Conservation (phyloP, 2,797 vertebrate species). For the Sciurus vulgaris region DNA sequence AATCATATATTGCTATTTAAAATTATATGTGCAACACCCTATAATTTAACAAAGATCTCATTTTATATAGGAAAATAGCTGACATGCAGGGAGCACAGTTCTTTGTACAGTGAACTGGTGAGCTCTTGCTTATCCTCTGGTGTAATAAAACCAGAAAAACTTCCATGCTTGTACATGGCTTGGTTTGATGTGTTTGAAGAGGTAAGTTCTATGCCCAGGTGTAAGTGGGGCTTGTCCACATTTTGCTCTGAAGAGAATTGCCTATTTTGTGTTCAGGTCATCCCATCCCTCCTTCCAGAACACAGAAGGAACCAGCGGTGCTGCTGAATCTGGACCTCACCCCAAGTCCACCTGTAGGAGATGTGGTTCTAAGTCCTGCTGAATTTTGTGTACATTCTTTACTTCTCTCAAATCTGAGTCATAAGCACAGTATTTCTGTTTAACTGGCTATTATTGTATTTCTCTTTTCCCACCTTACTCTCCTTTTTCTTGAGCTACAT, state of each 20-base stretch:
- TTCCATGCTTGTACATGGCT: neutral
- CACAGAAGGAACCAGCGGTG: neutral
- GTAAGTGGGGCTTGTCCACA: neutral
- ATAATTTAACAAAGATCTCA: conserved; percentile 45
- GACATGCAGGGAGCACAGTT: neutral
- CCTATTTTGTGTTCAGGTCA: neutral
- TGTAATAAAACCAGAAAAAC: neutral
- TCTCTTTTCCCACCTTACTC: neutral
- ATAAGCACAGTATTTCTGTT: neutral
- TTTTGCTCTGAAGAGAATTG: neutral
- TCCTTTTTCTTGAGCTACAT: neutral
- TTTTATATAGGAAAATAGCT: conserved; percentile 25
- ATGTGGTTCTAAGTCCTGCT: neutral
- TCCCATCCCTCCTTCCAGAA: neutral
- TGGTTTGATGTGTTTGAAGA: neutral
- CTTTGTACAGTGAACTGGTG: neutral
- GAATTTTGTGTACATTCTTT: neutral
- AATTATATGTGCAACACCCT: conserved; percentile 8
- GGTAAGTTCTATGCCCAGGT: neutral
- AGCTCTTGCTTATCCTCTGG: neutral
- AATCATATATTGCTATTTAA: conserved; percentile 52
- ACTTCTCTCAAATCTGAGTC: neutral
- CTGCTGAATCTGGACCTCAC: neutral
- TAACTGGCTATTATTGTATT: neutral
- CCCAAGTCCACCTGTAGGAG: neutral